A percentile compares a stretch with the other conserved stretches of the same genome.
Evolutionary conservation across 2,113 vertebrate species (phyloP).

Genomic region (Verasper variegatus): DNA sequence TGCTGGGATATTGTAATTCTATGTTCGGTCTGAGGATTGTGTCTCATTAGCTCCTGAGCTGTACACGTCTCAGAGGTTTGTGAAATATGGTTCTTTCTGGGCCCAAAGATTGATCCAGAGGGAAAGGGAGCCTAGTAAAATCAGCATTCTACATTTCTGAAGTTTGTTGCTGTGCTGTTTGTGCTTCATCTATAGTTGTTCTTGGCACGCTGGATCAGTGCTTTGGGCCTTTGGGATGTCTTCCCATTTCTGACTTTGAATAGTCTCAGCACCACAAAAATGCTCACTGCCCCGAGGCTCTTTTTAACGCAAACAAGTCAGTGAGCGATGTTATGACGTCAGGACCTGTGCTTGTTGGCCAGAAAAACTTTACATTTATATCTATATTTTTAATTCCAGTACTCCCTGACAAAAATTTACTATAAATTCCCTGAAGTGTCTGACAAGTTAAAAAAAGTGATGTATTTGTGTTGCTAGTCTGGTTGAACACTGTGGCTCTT

Average conservation of each 20-base stretch:
- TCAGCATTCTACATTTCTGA: constrained; percentile 19
- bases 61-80: constrained; percentile 27
- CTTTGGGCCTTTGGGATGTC: constrained; percentile 37
- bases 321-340: constrained; percentile 5
- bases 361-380: not conserved
- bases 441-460: not conserved
- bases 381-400: not conserved
- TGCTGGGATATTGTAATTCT: constrained; percentile 6
- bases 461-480: constrained; percentile 63
- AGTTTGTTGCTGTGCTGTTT: constrained; percentile 6
- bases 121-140: constrained; percentile 18
- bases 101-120: constrained; percentile 41
- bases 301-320: constrained; percentile 22
- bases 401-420: constrained; percentile 18
- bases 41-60: not conserved
- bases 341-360: not conserved
- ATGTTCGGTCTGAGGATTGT: constrained; percentile 1
- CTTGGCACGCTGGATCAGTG: constrained; percentile 48
- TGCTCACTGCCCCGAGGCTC: not conserved
- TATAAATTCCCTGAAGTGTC: not conserved
- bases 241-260: constrained; percentile 42
- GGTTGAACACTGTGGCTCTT: constrained; percentile 10
- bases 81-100: constrained; percentile 27
- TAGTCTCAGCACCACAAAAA: constrained; percentile 63
- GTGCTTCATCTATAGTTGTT: constrained; percentile 38